Base-by-base conservation (phyloP, 2,797 vertebrate genomes). In the Smutsia gigantea region DNA sequence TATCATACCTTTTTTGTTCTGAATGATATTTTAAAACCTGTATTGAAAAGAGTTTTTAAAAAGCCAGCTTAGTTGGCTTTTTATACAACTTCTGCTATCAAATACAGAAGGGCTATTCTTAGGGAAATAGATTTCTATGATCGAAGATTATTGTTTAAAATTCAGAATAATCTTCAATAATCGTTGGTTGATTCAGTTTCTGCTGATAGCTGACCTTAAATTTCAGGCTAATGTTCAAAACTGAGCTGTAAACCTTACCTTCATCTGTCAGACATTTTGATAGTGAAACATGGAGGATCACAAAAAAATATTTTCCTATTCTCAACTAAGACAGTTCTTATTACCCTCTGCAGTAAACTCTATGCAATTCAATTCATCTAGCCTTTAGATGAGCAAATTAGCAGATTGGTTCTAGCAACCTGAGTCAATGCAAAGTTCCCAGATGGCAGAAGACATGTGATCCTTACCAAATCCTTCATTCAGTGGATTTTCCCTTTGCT, bases 321-420 rank as follows among this genome's bases (percentile, higher is more conserved):
- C 59, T 57, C 49, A 92, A 93, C 25, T 18, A 90, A 68, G 59
- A 87, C 72, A 85, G 18, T 78, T 95, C 53, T 94, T 72, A 90
- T 88, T 42, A 12, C 1, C 61, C 87, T 90, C 90, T 90, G 31
- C 42, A 66, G 18, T 83, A 69, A 95, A 95, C 57, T 79, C 63
- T 97, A 42, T 89, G 68, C 12, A 21, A 69, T 93, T 94, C 82
- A 86, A 68, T 68, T 93, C 89, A 93, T 89, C 87, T 57, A 94
- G 39, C 8, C 66, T 89, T 68, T 95, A 87, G 87, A 87, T 27
- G 78, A 86, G 51, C 42, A 97, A 97, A 68, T 2, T 14, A 96
- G 82, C 46, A 53, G 27, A 81, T 90, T 87, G 84, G 42, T 94
- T 95, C 92, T 94, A 89, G 96, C 97, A 97, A 95, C 15, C 7